Base-by-base conservation (phyloP, 2,797 vertebrate species). In the Valencia hispanica region DNA sequence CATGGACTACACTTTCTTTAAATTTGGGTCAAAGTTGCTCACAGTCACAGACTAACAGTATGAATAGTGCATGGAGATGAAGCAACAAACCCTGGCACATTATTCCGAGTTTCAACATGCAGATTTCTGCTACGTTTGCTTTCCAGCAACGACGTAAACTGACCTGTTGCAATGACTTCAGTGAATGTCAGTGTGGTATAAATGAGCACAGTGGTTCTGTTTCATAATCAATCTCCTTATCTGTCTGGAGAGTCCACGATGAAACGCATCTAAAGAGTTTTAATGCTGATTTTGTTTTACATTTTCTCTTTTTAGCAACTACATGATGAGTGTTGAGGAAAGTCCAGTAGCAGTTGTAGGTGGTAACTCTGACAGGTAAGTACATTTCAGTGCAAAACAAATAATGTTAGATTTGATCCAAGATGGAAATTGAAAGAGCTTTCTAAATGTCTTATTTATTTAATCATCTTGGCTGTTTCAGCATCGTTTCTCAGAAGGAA, bases 311-410 rank as follows among this genome's bases (percentile, higher is more conserved):
- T 87, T 30, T 71, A 94, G 91, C 72, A 27, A 73, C 80, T 53
- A 47, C 68, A 86, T 82, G 70, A 94, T 94, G 92, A 94, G 88
- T 69, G 48, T 86, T 1, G 66, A 81, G 68, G 83, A 85, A 39
- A n/a, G 80, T 66, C 71, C 41, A 1, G 41, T 70, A 2, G 51
- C 63, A 7, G 75, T 85, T 30, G 59, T 74, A 63, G 86, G 87
- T 59, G 79, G 39, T 59, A 53, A 63, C n/a, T 18, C 45, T 15
- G 79, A 89, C 41, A 91, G 94, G 94, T 95, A 87, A 27, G 91
- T 87, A 47, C 14, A 57, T 27, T 57, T 57, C 25, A n/a, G 11
- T 39, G 18, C 18, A 63, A 39, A 66, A 9, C 63, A 66, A 65
- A 41, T 15, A 12, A 14, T 15, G 15, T 30, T 57, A 5, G 27